Conservation (phyloP, 2,113 vertebrate genomes). For the Oophaga pumilio region DNA sequence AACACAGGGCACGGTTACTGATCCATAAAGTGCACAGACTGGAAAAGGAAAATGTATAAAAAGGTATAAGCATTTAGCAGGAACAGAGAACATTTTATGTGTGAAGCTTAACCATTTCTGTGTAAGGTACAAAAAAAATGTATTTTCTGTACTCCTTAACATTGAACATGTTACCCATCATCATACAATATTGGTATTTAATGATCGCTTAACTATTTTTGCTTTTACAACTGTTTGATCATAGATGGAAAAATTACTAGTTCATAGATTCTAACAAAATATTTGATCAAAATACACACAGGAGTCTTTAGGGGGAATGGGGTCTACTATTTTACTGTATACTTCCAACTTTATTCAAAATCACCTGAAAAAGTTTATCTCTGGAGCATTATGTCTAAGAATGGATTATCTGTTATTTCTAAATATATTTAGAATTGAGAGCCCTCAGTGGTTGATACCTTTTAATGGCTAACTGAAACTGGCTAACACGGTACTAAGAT, state of each 20-base stretch:
- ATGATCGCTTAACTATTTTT: background rate
- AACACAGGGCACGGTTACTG: slow-evolving; percentile 32
- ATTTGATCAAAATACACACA: too few species aligned
- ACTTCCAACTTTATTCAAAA: too few species aligned
- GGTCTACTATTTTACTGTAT: too few species aligned
- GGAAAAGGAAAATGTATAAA: slow-evolving; percentile 31
- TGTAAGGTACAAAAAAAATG: background rate
- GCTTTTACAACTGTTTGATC: too few species aligned
- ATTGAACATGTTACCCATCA: background rate
- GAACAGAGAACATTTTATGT: background rate
- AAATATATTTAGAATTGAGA: too few species aligned
- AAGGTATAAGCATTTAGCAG: slow-evolving; percentile 10
- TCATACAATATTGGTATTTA: background rate
- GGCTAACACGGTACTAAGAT: too few species aligned
- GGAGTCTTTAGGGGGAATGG: too few species aligned
- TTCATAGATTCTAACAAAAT: background rate
- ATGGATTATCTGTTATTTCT: too few species aligned
- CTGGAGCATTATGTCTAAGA: too few species aligned
- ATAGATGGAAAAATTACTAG: background rate
- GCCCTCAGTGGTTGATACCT: too few species aligned
- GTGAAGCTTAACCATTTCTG: slow-evolving; percentile 1
- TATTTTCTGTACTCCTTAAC: background rate
- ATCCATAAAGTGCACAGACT: slow-evolving; percentile 25
- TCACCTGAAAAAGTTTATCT: too few species aligned
- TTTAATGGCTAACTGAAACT: too few species aligned